These are phyloP conservation scores for Drosophila ohnishii DNA, from an alignment of 1,140 invertebrate genomes.

Conservation along the genomic window DNA sequence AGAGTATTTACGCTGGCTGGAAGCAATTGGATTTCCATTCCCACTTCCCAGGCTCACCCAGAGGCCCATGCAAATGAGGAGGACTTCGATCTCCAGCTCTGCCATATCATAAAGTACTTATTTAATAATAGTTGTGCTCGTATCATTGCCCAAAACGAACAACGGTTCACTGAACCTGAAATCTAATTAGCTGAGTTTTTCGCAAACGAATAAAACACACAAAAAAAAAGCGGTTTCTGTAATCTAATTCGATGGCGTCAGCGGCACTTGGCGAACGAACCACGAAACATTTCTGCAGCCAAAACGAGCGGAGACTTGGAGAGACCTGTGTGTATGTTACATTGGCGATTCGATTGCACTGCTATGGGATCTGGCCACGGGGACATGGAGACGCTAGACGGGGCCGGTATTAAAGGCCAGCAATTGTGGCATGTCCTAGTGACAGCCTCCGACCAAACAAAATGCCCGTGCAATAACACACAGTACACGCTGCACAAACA, in stretches of 20 bases:
- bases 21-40: slow-evolving; percentile 10
- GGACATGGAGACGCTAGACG: neutral
- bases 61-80: slow-evolving; percentile 30
- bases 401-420: slow-evolving; percentile 54
- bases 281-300: slow-evolving; percentile 48
- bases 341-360: slow-evolving; percentile 34
- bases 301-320: slow-evolving; percentile 36
- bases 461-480: slow-evolving; percentile 35
- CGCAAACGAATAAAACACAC: slow-evolving; percentile 1
- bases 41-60: slow-evolving; percentile 23
- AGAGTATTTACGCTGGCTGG: slow-evolving; percentile 22
- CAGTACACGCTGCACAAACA: slow-evolving; percentile 17
- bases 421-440: slow-evolving; percentile 63
- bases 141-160: slow-evolving; percentile 14
- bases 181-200: slow-evolving; percentile 48
- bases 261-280: slow-evolving; percentile 39
- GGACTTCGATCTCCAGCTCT: neutral
- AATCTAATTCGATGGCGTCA: slow-evolving; percentile 53
- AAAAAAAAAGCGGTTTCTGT: slow-evolving; percentile 47
- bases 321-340: slow-evolving; percentile 27
- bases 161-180: slow-evolving; percentile 40
- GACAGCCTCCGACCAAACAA: slow-evolving; percentile 54
- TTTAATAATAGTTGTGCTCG: slow-evolving; percentile 9
- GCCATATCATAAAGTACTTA: slow-evolving; percentile 19
- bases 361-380: slow-evolving; percentile 18